phyloP scores from a whole-genome alignment of 1,140 invertebrate species.

The Caligus rogercresseyi region DNA sequence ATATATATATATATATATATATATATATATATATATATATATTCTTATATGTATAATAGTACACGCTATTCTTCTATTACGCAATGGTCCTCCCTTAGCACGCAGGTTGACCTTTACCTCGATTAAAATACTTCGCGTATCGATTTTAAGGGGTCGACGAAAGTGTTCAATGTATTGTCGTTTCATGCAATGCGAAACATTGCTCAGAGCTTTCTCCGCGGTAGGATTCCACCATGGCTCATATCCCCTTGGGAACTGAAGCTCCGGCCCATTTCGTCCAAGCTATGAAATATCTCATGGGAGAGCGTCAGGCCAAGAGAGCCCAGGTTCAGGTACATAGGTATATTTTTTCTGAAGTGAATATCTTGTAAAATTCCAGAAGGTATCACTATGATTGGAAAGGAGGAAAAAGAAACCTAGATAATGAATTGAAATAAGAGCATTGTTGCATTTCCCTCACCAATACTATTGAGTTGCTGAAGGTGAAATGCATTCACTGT shows the following conservation, averaged over 20 bases:
- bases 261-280: constrained; percentile 1
- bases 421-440: no score
- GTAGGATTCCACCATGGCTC: background rate
- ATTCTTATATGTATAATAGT: no score
- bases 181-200: background rate
- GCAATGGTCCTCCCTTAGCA: no score
- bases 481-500: constrained; percentile 18
- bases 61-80: no score
- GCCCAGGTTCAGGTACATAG: constrained; percentile 12
- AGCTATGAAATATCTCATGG: constrained; percentile 9
- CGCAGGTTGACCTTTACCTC: constrained; percentile 6
- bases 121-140: constrained; percentile 3
- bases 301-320: constrained; percentile 7
- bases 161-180: constrained; percentile 7
- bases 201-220: background rate
- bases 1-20: no score
- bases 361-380: constrained; percentile 1
- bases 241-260: background rate
- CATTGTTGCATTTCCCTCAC: no score
- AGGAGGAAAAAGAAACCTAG: no score
- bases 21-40: no score
- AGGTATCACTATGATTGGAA: constrained; percentile 7
- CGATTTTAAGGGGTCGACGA: background rate
- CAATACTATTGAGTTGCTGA: constrained; percentile 17
- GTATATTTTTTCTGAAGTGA: constrained; percentile 4